Base-by-base conservation (phyloP, 2,113 vertebrate genomes). In the Leptocoma aspasia region DNA sequence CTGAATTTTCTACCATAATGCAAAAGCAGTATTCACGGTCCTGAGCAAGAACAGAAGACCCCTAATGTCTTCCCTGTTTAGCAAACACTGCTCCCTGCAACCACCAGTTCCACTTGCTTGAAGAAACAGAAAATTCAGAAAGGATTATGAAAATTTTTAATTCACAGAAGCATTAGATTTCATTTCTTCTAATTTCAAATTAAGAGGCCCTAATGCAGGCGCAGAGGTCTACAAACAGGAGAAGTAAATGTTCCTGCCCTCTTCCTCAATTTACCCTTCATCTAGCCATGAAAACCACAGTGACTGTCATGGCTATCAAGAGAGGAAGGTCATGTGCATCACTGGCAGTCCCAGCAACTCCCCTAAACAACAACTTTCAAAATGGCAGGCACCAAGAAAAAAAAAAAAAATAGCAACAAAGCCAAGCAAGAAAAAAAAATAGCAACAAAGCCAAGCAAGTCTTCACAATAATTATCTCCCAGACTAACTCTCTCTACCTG, bases 271-370 rank as follows among this genome's bases (percentile, higher is more conserved):
- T 45, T 65, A 27, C 16, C 39, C 49, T 50, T 49, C 0, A 1
- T 30, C 23, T 27, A 31, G 12, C 37, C 9, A 6, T 42, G 30
- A 84, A 79, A 52, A 65, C 5, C 27, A 65, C 20, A 39, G 0
- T 7, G 39, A 12, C 13, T 59, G 16, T n/a, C 42, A 13, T 0
- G 27, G 15, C 4, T 21, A 21, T 2, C 1, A 2, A 37, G 24
- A 73, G 8, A 73, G 7, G 23, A 91, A 66, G 23, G 28, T 50
- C 24, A 20, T 1, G 3, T 9, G 16, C 1, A 9, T 20, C 57
- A 50, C 1, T 0, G 0, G 16, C 7, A 3, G 33, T 23, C 7
- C 15, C 50, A 77, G 24, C 31, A 50, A 6, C 13, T 61, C 35
- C 52, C 28, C 11, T 8, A 20, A 63, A 52, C 5, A 65, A 27